phyloP scores from a whole-genome alignment of 2,797 vertebrate species.

The Malurus splendens region DNA sequence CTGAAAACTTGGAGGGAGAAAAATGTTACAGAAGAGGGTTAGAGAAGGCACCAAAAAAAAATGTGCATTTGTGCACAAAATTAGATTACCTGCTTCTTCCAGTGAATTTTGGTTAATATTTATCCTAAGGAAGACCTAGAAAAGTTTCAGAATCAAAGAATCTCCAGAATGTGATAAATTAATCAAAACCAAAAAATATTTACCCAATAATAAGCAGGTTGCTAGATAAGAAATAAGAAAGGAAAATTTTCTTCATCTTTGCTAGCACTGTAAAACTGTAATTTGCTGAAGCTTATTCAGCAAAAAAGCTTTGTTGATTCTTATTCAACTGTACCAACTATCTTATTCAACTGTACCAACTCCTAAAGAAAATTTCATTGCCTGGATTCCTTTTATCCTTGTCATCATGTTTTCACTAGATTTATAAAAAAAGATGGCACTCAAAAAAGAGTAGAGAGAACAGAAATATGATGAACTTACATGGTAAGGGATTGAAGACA shows the following conservation, averaged over 20 bases:
- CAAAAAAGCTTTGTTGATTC: no score
- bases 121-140: not conserved
- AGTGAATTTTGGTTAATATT: not conserved
- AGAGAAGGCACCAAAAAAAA: not conserved
- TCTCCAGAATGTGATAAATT: not conserved
- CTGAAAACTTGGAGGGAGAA: not conserved
- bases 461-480: not conserved
- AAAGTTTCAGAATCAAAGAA: not conserved
- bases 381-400: not conserved
- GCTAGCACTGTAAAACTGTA: not conserved
- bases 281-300: not conserved
- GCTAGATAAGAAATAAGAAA: not conserved
- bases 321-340: not conserved
- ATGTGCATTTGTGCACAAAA: not conserved
- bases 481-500: not conserved
- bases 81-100: not conserved
- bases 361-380: not conserved
- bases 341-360: not conserved
- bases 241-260: not conserved
- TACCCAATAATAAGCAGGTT: not conserved
- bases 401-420: not conserved
- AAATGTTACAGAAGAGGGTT: not conserved
- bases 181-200: not conserved
- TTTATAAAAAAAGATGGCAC: not conserved
- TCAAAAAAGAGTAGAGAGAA: not conserved